Evolutionary conservation across 2,113 vertebrate species (phyloP).

Genomic region (Abramis brama): DNA sequence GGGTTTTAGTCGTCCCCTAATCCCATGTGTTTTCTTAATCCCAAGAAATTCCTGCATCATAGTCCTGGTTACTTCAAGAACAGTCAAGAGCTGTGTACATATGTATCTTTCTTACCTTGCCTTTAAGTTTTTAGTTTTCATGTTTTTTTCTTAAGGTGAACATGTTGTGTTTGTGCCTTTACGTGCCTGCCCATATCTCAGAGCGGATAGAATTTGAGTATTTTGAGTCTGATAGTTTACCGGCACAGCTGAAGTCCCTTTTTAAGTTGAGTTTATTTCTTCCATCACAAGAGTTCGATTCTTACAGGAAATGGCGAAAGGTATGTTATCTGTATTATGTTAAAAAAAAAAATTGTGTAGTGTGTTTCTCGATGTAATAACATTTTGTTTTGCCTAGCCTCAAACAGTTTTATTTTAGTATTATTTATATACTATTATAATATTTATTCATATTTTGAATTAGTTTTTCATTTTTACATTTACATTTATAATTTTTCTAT

Average conservation of each 20-base stretch:
- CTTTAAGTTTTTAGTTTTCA: slow-evolving; percentile 46
- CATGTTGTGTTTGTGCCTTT: slow-evolving; percentile 87
- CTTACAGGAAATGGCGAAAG: slow-evolving; percentile 87
- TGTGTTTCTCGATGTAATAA: background rate
- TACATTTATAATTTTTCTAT: background rate
- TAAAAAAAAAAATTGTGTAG: background rate
- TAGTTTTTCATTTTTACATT: background rate
- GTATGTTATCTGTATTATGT: slow-evolving; percentile 36
- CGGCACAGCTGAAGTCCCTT: slow-evolving; percentile 80
- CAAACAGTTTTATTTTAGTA: background rate
- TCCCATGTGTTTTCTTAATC: slow-evolving; percentile 55
- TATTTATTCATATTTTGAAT: background rate
- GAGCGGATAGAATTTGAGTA: slow-evolving; percentile 83
- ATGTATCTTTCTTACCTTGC: slow-evolving; percentile 10
- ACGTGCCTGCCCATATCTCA: slow-evolving; percentile 72
- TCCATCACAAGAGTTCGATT: slow-evolving; percentile 84
- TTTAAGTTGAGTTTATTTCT: slow-evolving; percentile 85
- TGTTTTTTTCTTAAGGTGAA: slow-evolving; percentile 26
- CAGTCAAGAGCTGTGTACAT: background rate
- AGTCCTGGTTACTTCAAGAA: background rate
- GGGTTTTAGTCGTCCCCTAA: slow-evolving; percentile 23
- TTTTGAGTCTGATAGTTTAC: slow-evolving; percentile 85
- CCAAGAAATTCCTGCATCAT: slow-evolving; percentile 69
- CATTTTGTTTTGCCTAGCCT: background rate
- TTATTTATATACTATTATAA: too few relatives aligned